Evolutionary conservation across 2,797 vertebrate species (phyloP), one percentile per base, ranked within the genome.

Genomic region (Taeniopygia guttata): DNA sequence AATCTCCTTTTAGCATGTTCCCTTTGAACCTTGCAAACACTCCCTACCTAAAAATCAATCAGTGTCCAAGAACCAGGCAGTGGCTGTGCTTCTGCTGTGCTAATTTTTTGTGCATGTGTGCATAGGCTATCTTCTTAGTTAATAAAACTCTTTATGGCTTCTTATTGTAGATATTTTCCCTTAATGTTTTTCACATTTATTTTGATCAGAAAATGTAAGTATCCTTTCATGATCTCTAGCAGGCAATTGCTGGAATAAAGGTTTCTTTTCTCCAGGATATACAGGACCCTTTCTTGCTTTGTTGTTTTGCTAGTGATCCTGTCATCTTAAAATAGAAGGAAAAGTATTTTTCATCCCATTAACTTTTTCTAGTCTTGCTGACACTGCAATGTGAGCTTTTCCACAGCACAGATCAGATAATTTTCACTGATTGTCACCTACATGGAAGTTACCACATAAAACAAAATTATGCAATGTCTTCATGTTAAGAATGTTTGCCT

Each of bases 1-100:
- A 85, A 49, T 64, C 38, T 90, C 80, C 55, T 92, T 94, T 95
- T 68, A 95, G 77, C 0, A 1, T 59, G 81, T 76, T 96, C 42
- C 49, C 89, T 95, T 94, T 96, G 90, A 97, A 92, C 87, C 40
- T 46, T n/a, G 52, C 34, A 36, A 79, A 74, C 0, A 9, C 82
- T 91, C 75, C 66, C 69, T 59, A 85, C 83, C 60, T 92, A 95
- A 95, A 95, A 93, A 96, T 95, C 93, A 81, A 95, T 96, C n/a
- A 8, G 62, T 12, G 4, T 58, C 86, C 55, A 79, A 80, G 34
- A 68, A 42, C n/a, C 27, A 82, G 72, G 52, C 13, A 3, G 58
- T 40, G 70, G 45, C 62, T 51, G 21, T 54, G 58, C 75, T 84
- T 87, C 68, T 26, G 10, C 79, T 3, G 7, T 30, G 56, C 79